Evolutionary conservation across 2,888 invertebrate species (phyloP), one percentile per base, ranked within the genome.

Genomic region (Xylocampa areola): DNA sequence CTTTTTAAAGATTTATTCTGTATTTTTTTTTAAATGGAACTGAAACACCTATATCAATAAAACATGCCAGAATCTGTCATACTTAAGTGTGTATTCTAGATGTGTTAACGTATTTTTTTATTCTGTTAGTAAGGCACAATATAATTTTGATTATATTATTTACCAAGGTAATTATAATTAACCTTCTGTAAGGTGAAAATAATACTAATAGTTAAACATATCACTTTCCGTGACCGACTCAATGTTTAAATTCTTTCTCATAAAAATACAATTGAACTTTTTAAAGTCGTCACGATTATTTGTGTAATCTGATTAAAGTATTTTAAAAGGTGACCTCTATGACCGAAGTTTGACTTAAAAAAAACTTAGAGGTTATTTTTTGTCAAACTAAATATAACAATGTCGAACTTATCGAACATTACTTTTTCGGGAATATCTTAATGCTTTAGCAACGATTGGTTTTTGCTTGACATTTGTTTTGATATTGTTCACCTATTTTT

Each of bases 281-380:
- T 25, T 36, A 27, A 58, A 53, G 16, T 45, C 47, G 58, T 44
- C 62, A 74, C 75, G 67, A 57, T 59, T 51, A 51, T 58, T n/a
- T 52, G 17, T 21, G 19, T 68, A 40, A 64, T 68, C 60, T 36
- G 69, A 57, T 67, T 50, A 27, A 32, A 57, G 6, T 40, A 40
- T 53, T 58, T 58, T 33, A 35, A 59, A 57, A 68, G 43, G 71
- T 70, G 25, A 65, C 68, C 67, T 39, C 14, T 43, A 1, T 16
- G 55, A 55, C 73, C 50, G 14, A 36, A 36, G 49, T 69, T 57
- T 53, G 59, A 57, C 64, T 58, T 30, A 10, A 13, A 58, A 58
- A 61, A 40, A 48, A 40, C 35, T 36, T 11, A 50, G 35, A 59
- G 59, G 44, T 54, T 51, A 50, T 33, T 63, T 54, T 49, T 54